These are phyloP conservation scores for Anniella stebbinsi DNA, from an alignment of 2,797 vertebrate genomes.

Conservation along the genomic window DNA sequence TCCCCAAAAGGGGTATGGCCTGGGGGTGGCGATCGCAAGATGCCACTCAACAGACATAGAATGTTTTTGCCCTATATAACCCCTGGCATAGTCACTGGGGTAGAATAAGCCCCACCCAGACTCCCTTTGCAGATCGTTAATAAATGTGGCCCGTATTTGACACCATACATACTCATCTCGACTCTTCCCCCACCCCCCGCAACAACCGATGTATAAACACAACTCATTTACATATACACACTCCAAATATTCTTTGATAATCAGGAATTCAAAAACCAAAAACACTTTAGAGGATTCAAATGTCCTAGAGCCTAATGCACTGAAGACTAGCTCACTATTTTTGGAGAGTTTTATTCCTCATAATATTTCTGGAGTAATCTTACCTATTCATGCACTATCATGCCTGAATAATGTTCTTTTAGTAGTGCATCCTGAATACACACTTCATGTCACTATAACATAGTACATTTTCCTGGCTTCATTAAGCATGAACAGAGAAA, in stretches of 20 bases:
- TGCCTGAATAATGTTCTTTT: constrained; percentile 7
- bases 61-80: too few species aligned
- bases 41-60: too few species aligned
- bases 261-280: background rate
- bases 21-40: too few species aligned
- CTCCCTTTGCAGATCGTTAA: too few species aligned
- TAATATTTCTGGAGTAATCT: constrained; percentile 4
- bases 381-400: constrained; percentile 8
- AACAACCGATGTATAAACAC: background rate
- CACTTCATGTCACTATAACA: background rate
- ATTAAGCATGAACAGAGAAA: constrained; percentile 51
- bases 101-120: too few species aligned
- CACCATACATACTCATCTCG: too few species aligned
- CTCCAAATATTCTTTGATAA: background rate
- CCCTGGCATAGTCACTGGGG: too few species aligned
- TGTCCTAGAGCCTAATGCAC: background rate
- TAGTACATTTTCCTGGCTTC: constrained; percentile 56
- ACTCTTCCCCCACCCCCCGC: too few species aligned
- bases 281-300: background rate
- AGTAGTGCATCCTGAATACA: background rate
- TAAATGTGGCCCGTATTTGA: too few species aligned
- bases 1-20: too few species aligned
- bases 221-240: background rate
- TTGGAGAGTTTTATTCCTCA: constrained; percentile 13
- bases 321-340: background rate